A percentile compares a stretch with the other conserved stretches of the same genome.
These are phyloP conservation scores for Ooceraea biroi DNA, from an alignment of 1,140 invertebrate genomes.

Conservation along the genomic window DNA sequence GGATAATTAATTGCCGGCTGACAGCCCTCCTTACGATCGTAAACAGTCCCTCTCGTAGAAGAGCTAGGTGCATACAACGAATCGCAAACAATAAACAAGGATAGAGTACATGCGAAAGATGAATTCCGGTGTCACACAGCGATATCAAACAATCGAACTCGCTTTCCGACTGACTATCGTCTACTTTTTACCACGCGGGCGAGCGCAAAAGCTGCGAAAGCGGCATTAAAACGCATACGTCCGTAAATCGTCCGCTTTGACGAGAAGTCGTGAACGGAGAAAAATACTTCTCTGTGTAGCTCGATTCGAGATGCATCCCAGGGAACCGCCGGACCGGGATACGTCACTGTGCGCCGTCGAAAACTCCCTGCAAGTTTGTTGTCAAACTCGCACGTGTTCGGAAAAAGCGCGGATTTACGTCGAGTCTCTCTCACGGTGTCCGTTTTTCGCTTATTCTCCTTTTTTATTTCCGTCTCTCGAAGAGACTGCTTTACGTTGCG, in stretches of 20 bases:
- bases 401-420: slow-evolving; percentile 65
- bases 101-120: background rate
- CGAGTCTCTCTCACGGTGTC: slow-evolving; percentile 19
- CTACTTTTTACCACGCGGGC: background rate
- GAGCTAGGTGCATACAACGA: background rate
- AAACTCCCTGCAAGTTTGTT: slow-evolving; percentile 81
- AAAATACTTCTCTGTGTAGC: slow-evolving; percentile 13
- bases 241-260: background rate
- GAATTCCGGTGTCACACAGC: background rate
- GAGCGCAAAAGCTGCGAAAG: slow-evolving; percentile 31
- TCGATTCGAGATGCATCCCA: background rate
- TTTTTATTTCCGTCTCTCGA: slow-evolving; percentile 40
- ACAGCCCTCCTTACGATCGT: slow-evolving; percentile 28
- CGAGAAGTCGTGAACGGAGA: background rate
- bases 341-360: slow-evolving; percentile 74
- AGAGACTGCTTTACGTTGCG: slow-evolving; percentile 9
- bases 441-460: slow-evolving; percentile 16
- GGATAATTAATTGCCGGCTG: slow-evolving; percentile 44
- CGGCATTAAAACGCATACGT: slow-evolving; percentile 1
- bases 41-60: slow-evolving; percentile 13
- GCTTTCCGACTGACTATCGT: background rate
- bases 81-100: background rate
- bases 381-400: slow-evolving; percentile 81
- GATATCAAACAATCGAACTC: slow-evolving; percentile 14
- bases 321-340: slow-evolving; percentile 55